Evolutionary conservation across 1,140 invertebrate species (phyloP).

Genomic region (Luehdorfia chinensis): DNA sequence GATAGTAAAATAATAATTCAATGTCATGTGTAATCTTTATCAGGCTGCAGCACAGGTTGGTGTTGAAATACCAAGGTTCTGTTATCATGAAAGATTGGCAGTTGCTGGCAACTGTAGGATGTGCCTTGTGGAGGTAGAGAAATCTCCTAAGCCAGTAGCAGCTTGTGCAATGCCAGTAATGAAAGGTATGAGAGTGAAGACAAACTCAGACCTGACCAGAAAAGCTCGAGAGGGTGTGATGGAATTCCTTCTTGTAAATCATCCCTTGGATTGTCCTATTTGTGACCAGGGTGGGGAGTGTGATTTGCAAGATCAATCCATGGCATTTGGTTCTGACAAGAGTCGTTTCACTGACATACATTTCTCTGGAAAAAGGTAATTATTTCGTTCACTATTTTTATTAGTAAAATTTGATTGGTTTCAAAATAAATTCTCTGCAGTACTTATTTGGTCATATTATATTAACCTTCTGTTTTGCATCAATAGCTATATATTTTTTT

Average conservation of each 20-base stretch:
- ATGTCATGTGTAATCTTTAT: too few species aligned
- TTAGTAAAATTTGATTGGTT: too few species aligned
- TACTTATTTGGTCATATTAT: too few species aligned
- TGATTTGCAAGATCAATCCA: constrained; percentile 98
- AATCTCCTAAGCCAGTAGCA: constrained; percentile 95
- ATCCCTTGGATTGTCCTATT: constrained; percentile 99
- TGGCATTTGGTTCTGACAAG: constrained; percentile 99
- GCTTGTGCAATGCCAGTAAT: constrained; percentile 99
- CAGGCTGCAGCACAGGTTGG: constrained; percentile 96
- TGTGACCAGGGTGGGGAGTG: constrained; percentile 99
- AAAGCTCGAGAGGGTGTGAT: constrained; percentile 97
- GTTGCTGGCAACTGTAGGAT: constrained; percentile 99
- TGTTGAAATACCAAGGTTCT: constrained; percentile 99
- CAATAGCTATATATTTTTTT: constrained; percentile 6
- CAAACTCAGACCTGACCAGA: constrained; percentile 96
- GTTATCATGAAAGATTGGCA: constrained; percentile 98
- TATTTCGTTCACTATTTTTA: too few species aligned
- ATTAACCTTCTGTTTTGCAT: too few species aligned
- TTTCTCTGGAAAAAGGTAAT: constrained; percentile 92
- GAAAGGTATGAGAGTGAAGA: constrained; percentile 98
- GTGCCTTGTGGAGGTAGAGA: constrained; percentile 99
- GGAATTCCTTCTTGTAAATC: constrained; percentile 99
- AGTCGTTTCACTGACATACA: constrained; percentile 96
- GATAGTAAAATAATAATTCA: too few species aligned
- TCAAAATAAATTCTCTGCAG: too few species aligned